A percentile compares a stretch with the other conserved stretches of the same genome.
Conservation (phyloP, 2,888 invertebrate species). For the Drosophila maculinotata region DNA sequence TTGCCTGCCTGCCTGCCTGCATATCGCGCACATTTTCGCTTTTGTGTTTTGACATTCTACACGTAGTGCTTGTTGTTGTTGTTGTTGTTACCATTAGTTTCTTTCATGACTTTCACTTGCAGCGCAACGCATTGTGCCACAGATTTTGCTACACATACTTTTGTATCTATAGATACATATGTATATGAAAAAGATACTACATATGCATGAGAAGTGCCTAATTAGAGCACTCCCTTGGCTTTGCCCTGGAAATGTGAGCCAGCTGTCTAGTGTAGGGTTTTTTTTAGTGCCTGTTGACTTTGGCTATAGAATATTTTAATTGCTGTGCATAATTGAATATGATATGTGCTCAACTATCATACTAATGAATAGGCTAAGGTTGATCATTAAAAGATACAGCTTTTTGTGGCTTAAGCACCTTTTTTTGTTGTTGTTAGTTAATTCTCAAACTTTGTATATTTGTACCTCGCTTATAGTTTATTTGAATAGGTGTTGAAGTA, state of each 20-base stretch:
- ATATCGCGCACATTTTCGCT: constrained; percentile 52
- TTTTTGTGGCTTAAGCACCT: too few relatives aligned
- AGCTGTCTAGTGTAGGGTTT: background rate
- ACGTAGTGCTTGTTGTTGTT: constrained; percentile 23
- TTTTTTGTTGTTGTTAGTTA: too few relatives aligned
- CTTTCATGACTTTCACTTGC: constrained; percentile 60
- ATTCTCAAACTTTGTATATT: too few relatives aligned
- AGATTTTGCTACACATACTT: constrained; percentile 35
- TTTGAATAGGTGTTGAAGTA: too few relatives aligned
- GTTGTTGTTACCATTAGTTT: constrained; percentile 23
- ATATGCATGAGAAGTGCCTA: constrained; percentile 30
- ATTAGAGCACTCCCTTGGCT: constrained; percentile 34
- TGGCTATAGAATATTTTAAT: constrained; percentile 41
- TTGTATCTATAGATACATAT: constrained; percentile 5
- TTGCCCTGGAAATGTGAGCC: background rate
- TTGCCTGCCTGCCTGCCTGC: constrained; percentile 41
- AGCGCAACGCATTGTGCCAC: constrained; percentile 46
- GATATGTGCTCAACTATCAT: too few relatives aligned
- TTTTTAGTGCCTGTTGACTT: background rate
- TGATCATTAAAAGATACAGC: too few relatives aligned
- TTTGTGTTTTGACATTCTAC: constrained; percentile 48
- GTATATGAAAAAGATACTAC: constrained; percentile 2
- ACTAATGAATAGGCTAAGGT: too few relatives aligned
- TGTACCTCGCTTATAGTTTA: too few relatives aligned
- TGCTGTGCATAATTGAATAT: constrained; percentile 14